Evolutionary conservation across 2,113 vertebrate species (phyloP), one percentile per base, ranked within the genome.

Genomic region (Aythya baeri): DNA sequence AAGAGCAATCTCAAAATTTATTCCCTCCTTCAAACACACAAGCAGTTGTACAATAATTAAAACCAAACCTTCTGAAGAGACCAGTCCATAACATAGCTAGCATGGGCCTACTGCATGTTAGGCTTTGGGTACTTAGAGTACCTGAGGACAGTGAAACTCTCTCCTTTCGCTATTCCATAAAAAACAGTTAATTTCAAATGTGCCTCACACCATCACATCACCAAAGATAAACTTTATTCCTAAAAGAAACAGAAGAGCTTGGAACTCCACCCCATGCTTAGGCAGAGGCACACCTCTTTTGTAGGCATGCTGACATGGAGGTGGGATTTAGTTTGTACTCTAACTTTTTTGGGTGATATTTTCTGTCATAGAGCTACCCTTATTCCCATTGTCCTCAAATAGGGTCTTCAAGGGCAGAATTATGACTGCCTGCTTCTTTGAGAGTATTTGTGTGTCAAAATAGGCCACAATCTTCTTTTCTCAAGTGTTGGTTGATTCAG

Each of bases 1-100:
- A 89, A 79, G 49, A 88, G 65, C 83, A 62, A 94, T 92, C 88
- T 93, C 92, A 61, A 82, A 92, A 89, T 83, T 89, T 89, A 86
- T 94, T 94, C 71, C 36, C 62, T 88, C 88, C 75, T 87, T 93
- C 88, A 96, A 96, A 96, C 77, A 92, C 77, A 61, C 0, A 7
- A 79, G 63, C 36, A 26, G 43, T 26, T 76, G 62, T 73, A 59
- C 71, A 75, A 84, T 94, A 91, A 95, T 70, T 58, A 59, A 85
- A 94, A 93, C 25, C 59, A 93, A 95, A 88, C 63, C 82, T 84
- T 65, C 59, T 71, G 85, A 68, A 71, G 85, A 83, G 75, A 52
- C 17, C 17, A 34, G 66, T 41, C 58, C 49, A 4, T 22, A 12
- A 52, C 3, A n/a, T 20, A 80, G 74, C 70, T 66, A 44, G 86